Evolutionary conservation across 2,797 vertebrate genomes (phyloP).

Genomic region (Onychomys torridus): DNA sequence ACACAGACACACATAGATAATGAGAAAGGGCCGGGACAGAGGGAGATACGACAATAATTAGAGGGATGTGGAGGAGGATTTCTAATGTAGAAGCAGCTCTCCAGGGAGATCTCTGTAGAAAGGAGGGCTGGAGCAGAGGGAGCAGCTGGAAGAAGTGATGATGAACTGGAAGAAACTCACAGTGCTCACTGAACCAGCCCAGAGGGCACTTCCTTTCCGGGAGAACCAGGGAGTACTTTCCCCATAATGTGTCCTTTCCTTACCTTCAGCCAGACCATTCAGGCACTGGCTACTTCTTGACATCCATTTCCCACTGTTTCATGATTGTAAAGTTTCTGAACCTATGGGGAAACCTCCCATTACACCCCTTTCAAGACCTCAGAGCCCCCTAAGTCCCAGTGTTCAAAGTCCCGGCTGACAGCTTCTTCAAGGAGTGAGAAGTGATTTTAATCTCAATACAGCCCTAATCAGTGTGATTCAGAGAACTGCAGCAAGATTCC

Average conservation of each 20-base stretch:
- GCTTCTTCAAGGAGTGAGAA: constrained; percentile 58
- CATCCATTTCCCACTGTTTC: not conserved
- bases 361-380: not conserved
- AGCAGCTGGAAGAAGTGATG: not conserved
- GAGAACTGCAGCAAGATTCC: constrained; percentile 67
- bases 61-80: not conserved
- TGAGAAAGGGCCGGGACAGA: constrained; percentile 27
- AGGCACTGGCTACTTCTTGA: not conserved
- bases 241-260: not conserved
- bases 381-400: constrained; percentile 41
- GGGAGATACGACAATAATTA: constrained; percentile 55
- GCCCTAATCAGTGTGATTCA: constrained; percentile 65
- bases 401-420: constrained; percentile 56
- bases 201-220: not conserved
- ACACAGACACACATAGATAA: not conserved
- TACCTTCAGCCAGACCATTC: not conserved
- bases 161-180: not conserved
- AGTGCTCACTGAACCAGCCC: not conserved
- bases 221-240: not conserved
- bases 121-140: not conserved
- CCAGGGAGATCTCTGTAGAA: not conserved
- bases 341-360: not conserved
- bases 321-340: not conserved
- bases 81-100: constrained; percentile 23
- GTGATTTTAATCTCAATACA: constrained; percentile 71